phyloP scores from a whole-genome alignment of 1,140 invertebrate genomes.

The Musca domestica region DNA sequence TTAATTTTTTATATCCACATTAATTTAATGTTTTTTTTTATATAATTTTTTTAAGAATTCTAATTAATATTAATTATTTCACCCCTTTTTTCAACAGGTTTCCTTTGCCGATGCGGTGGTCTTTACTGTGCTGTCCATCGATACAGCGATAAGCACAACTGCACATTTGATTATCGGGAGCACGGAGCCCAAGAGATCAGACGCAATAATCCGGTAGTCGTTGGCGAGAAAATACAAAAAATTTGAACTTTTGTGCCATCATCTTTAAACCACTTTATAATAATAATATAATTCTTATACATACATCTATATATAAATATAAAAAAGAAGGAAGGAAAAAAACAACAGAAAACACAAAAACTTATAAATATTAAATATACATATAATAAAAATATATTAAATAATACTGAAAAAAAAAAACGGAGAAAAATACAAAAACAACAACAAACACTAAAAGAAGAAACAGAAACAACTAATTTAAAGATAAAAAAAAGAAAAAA shows the following conservation, averaged over 20 bases:
- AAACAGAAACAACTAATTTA: constrained; percentile 20
- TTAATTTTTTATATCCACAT: too few relatives aligned
- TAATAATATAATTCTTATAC: constrained; percentile 32
- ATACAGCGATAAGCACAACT: constrained; percentile 99
- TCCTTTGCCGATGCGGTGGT: constrained; percentile 98
- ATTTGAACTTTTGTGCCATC: constrained; percentile 74
- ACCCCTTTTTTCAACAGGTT: constrained; percentile 71
- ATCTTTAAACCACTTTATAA: constrained; percentile 44
- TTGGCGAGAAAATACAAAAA: constrained; percentile 99
- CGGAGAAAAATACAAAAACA: not conserved
- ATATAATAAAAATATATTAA: constrained; percentile 32
- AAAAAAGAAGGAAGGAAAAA: constrained; percentile 27
- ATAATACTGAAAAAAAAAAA: constrained; percentile 22
- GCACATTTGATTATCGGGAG: constrained; percentile 98
- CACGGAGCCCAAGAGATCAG: constrained; percentile 97
- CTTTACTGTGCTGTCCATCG: constrained; percentile 97
- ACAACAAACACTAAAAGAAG: constrained; percentile 2
- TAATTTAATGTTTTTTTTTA: too few relatives aligned
- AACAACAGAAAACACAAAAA: constrained; percentile 33
- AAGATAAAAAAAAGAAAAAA: constrained; percentile 10
- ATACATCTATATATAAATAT: constrained; percentile 32
- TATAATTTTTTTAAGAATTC: not conserved
- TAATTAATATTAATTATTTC: constrained; percentile 10
- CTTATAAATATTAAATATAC: constrained; percentile 32
- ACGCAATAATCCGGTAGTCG: constrained; percentile 98